phyloP scores from a whole-genome alignment of 2,888 invertebrate genomes.

The Trichopoda pennipes region DNA sequence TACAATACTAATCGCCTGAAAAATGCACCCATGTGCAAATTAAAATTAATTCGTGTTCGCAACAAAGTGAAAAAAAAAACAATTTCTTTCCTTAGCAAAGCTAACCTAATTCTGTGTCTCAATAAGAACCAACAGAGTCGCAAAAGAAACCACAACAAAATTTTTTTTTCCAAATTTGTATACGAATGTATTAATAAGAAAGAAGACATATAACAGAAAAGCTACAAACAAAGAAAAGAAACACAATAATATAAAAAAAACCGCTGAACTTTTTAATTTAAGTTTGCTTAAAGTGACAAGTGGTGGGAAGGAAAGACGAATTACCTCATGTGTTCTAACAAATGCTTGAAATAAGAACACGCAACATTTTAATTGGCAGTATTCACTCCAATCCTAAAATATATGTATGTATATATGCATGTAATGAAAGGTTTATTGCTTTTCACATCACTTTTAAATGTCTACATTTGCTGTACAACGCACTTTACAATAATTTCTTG shows the following conservation, averaged over 20 bases:
- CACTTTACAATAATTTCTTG: too few species aligned
- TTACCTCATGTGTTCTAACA: conserved; percentile 9
- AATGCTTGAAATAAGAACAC: not conserved
- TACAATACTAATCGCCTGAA: too few species aligned
- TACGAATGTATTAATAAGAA: conserved; percentile 44
- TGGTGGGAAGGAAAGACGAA: conserved; percentile 1
- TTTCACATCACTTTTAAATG: too few species aligned
- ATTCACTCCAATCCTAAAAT: not conserved
- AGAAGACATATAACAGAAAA: too few species aligned
- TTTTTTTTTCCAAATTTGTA: conserved; percentile 34
- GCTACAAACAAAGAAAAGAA: too few species aligned
- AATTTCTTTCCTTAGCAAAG: conserved; percentile 18
- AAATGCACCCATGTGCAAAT: too few species aligned
- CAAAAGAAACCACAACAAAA: conserved; percentile 37
- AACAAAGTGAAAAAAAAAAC: not conserved
- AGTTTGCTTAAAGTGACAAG: not conserved
- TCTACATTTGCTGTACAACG: too few species aligned
- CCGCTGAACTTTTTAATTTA: not conserved
- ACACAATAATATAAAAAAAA: too few species aligned
- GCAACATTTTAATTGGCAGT: not conserved
- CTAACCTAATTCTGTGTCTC: not conserved
- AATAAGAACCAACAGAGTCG: conserved; percentile 6
- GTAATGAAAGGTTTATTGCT: too few species aligned
- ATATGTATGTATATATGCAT: not conserved
- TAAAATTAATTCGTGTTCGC: too few species aligned